These are phyloP conservation scores for Ictalurus furcatus DNA, from an alignment of 2,113 vertebrate genomes.

Conservation along the genomic window DNA sequence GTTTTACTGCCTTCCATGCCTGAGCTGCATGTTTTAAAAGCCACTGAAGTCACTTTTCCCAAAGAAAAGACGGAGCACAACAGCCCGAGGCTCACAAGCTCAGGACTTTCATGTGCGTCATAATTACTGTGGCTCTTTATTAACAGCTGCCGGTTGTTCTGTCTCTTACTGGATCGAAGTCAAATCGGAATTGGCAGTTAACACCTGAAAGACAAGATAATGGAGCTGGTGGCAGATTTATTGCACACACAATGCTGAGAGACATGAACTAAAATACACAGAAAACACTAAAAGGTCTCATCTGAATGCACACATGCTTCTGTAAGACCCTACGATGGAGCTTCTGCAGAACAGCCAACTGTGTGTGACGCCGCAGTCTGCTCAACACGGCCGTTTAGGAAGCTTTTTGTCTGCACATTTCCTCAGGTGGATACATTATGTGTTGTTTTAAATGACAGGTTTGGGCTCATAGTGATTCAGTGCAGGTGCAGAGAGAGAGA, in stretches of 20 bases:
- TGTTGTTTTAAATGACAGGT: conserved; percentile 35
- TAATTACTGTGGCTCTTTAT: conserved; percentile 32
- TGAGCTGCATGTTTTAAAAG: not conserved
- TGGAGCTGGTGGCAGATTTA: conserved; percentile 31
- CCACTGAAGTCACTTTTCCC: conserved; percentile 18
- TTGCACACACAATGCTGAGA: not conserved
- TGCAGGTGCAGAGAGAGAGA: not conserved
- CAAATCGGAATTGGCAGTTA: conserved; percentile 45
- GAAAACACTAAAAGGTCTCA: not conserved
- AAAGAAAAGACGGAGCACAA: conserved; percentile 15
- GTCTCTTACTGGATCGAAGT: conserved; percentile 32
- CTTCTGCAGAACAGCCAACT: not conserved
- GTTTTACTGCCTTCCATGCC: not conserved
- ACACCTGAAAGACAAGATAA: conserved; percentile 38
- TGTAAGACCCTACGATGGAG: not conserved
- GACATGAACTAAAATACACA: conserved; percentile 26
- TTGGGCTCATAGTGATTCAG: conserved; percentile 22
- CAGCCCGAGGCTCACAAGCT: conserved; percentile 22
- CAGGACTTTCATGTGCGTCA: conserved; percentile 32
- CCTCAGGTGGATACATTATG: conserved; percentile 32
- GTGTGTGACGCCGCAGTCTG: not conserved
- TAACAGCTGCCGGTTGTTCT: conserved; percentile 22
- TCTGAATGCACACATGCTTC: not conserved
- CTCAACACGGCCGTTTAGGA: conserved; percentile 10
- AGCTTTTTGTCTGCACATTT: conserved; percentile 33